Evolutionary conservation across 2,888 invertebrate species (phyloP).

Genomic region (Hypena proboscidalis): DNA sequence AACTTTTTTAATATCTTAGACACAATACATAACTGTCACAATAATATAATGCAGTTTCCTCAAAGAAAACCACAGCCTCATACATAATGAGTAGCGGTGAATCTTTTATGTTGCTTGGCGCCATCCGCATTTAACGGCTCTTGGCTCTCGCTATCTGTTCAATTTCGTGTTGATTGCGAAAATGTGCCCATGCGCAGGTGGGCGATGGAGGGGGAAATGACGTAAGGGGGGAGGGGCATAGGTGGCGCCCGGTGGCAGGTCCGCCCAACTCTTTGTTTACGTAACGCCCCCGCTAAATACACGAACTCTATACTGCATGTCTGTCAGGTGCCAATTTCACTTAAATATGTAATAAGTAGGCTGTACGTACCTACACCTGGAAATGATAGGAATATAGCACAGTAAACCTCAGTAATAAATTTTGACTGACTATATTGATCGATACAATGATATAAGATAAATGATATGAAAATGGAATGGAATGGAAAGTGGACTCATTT

Average conservation of each 20-base stretch:
- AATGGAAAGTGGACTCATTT: no score
- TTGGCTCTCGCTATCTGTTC: conserved; percentile 34
- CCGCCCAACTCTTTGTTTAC: conserved; percentile 84
- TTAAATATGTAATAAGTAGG: background rate
- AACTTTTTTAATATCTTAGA: no score
- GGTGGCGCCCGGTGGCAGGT: conserved; percentile 73
- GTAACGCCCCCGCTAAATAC: conserved; percentile 81
- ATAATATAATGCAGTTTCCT: conserved; percentile 7
- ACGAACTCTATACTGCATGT: conserved; percentile 53
- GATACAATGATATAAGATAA: no score
- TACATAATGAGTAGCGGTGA: conserved; percentile 35
- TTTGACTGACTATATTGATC: no score
- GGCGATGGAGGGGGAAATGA: conserved; percentile 44
- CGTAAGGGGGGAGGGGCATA: conserved; percentile 48
- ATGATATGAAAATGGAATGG: no score
- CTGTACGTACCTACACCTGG: no score
- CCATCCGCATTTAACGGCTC: conserved; percentile 34
- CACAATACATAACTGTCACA: conserved; percentile 4
- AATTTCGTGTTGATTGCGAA: conserved; percentile 69
- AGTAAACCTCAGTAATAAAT: no score
- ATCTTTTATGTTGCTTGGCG: conserved; percentile 48
- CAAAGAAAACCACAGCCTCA: conserved; percentile 8
- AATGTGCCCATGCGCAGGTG: conserved; percentile 72
- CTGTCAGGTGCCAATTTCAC: conserved; percentile 18
- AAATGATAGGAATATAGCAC: no score